Conservation (phyloP, 2,888 invertebrate genomes). For the Tetropium fuscum region DNA sequence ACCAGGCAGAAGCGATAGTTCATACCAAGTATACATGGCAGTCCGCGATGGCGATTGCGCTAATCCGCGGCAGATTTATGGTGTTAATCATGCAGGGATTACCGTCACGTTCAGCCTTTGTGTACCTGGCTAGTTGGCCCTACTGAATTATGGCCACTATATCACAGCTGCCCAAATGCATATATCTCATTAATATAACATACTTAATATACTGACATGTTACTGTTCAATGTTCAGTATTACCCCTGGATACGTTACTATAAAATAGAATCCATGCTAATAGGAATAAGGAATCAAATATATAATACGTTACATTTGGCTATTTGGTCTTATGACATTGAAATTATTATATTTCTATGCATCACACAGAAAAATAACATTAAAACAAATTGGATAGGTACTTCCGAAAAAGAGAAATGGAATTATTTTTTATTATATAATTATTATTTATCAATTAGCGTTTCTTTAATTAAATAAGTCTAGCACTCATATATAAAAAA, state of each 20-base stretch:
- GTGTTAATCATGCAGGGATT: constrained; percentile 75
- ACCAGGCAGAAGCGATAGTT: constrained; percentile 50
- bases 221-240: constrained; percentile 42
- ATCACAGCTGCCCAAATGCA: constrained; percentile 62
- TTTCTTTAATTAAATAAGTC: no score
- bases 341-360: no score
- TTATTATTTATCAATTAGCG: no score
- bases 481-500: no score
- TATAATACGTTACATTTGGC: no score
- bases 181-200: constrained; percentile 59
- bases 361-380: no score
- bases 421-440: no score
- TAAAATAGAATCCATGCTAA: constrained; percentile 7
- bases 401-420: no score
- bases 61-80: constrained; percentile 71
- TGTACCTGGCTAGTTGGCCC: constrained; percentile 62
- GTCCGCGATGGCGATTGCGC: constrained; percentile 61
- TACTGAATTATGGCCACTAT: constrained; percentile 66
- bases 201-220: constrained; percentile 50
- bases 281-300: no score
- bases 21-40: constrained; percentile 55
- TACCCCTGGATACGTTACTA: constrained; percentile 40
- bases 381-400: no score
- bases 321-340: no score
- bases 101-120: constrained; percentile 63